Percentiles rank a stretch among this genome's conserved stretches.
phyloP scores from a whole-genome alignment of 2,113 vertebrate genomes.

The Hypocryptadius cinnamomeus region DNA sequence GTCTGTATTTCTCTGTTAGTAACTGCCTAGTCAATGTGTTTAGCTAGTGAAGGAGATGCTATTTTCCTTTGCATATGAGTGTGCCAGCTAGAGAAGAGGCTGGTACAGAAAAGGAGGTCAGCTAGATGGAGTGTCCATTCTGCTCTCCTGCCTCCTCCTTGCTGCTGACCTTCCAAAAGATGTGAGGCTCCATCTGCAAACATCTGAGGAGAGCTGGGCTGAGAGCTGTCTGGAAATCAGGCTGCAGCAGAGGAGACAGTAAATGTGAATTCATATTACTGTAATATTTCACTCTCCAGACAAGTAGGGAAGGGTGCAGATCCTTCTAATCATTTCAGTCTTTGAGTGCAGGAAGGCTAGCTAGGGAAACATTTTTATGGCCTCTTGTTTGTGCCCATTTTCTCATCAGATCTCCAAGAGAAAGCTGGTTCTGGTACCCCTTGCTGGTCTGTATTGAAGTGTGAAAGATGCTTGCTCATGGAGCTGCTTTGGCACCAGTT shows the following conservation, averaged over 20 bases:
- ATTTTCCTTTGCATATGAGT: background rate
- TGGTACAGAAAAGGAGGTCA: background rate
- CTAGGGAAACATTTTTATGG: background rate
- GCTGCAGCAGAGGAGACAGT: background rate
- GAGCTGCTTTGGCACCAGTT: background rate
- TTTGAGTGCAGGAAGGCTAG: background rate
- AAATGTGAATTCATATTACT: background rate
- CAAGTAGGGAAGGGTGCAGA: background rate
- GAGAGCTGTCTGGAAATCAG: background rate
- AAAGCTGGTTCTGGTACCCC: background rate
- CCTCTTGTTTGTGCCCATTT: background rate
- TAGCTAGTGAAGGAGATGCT: background rate
- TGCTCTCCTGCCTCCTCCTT: background rate
- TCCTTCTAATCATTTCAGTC: background rate
- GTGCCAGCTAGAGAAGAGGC: background rate
- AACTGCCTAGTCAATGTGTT: background rate
- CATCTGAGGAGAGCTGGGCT: background rate
- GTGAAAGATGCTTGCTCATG: background rate
- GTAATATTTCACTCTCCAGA: background rate
- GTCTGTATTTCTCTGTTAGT: background rate
- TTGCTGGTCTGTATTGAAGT: background rate
- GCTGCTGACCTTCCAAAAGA: background rate
- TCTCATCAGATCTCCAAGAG: background rate
- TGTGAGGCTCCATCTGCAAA: background rate
- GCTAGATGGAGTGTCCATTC: background rate